phyloP scores from a whole-genome alignment of 2,888 invertebrate genomes.

The Adineta ricciae region DNA sequence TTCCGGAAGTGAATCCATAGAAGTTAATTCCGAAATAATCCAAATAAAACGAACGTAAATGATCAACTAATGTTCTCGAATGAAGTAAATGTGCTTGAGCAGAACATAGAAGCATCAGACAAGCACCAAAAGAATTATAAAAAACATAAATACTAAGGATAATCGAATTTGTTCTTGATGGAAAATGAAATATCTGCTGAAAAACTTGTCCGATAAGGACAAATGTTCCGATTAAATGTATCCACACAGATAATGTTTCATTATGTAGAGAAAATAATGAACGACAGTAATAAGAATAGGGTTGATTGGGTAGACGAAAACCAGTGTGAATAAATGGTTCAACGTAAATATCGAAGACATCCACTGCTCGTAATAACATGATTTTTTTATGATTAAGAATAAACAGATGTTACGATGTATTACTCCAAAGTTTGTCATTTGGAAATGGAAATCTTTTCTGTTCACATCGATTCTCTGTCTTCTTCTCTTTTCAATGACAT shows the following conservation, averaged over 20 bases:
- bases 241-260: slow-evolving; percentile 32
- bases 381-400: not conserved
- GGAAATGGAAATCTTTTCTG: too few species aligned
- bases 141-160: not conserved
- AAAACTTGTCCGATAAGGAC: not conserved
- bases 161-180: too few species aligned
- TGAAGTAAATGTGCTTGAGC: slow-evolving; percentile 16
- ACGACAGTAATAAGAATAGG: slow-evolving; percentile 30
- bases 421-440: too few species aligned
- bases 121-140: slow-evolving; percentile 4
- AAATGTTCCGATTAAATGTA: slow-evolving; percentile 28
- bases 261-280: slow-evolving; percentile 29
- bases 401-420: not conserved
- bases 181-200: not conserved
- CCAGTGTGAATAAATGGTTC: slow-evolving; percentile 33
- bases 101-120: not conserved
- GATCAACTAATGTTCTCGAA: slow-evolving; percentile 7
- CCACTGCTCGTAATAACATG: not conserved
- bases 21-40: slow-evolving; percentile 13
- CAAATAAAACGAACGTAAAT: not conserved
- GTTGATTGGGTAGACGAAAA: slow-evolving; percentile 29
- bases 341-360: not conserved
- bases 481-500: too few species aligned
- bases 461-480: too few species aligned
- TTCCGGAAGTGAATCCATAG: not conserved